Evolutionary conservation across 2,797 vertebrate species (phyloP), one percentile per base, ranked within the genome.

Genomic region (Columba guinea): DNA sequence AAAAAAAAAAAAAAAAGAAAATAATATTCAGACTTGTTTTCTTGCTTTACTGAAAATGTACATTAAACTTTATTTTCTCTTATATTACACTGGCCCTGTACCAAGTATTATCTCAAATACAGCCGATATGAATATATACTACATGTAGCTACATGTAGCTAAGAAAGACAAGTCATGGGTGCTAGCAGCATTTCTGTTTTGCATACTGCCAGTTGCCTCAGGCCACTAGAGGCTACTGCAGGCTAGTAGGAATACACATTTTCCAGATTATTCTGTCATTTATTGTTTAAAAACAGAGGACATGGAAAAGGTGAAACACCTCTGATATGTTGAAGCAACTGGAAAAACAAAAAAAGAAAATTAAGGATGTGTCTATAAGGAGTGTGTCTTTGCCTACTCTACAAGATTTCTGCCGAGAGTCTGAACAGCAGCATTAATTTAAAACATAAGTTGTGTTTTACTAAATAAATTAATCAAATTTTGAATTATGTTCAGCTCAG

Each of bases 191-290:
- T 80, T 64, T 64, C 6, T 85, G 63, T 88, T 91, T 79, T 92
- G 63, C 58, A 73, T 49, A 88, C 23, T 75, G 53, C 59, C 84
- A 90, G 63, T 94, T 92, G 87, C 90, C 92, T 96, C 73, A 95
- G 94, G 90, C 96, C 96, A 97, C 96, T 96, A 95, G 95, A 96
- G 96, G 96, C 79, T 96, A 95, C 95, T 96, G 90, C 73, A 95
- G 87, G 90, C 96, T 91, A 96, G 92, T 91, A 84, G 39, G 73
- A 92, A 86, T 94, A 59, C 37, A 76, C 6, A 63, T 49, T 90
- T 89, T 92, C 79, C 75, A 91, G 73, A 89, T 44, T 84, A 19
- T 76, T 94, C 87, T 94, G 58, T 46, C 93, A 92, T 69, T 89
- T 79, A 81, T 76, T 64, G 18, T 51, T 94, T 76, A 23, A 65